These are phyloP conservation scores for Venturia canescens DNA, from an alignment of 1,140 invertebrate genomes.

Conservation along the genomic window DNA sequence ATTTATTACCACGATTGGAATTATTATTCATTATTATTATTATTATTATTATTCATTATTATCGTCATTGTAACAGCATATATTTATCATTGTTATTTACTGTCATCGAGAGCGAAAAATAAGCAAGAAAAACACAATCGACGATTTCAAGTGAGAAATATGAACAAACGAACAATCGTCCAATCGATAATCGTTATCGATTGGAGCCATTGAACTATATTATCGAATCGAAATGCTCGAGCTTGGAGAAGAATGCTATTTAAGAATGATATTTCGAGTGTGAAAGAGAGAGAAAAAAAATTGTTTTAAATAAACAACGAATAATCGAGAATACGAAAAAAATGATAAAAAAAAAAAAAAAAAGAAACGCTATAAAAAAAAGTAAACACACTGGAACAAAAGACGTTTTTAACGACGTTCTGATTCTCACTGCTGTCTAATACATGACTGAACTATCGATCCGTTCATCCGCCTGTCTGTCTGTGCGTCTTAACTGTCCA, in stretches of 20 bases:
- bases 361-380: constrained; percentile 12
- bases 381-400: constrained; percentile 31
- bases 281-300: constrained; percentile 54
- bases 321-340: constrained; percentile 63
- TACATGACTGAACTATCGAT: constrained; percentile 57
- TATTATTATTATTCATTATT: constrained; percentile 49
- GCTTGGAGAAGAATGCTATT: neutral
- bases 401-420: constrained; percentile 58
- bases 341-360: constrained; percentile 30
- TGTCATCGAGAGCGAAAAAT: constrained; percentile 45
- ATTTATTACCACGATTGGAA: constrained; percentile 48
- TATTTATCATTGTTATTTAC: constrained; percentile 61
- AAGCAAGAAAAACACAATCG: neutral
- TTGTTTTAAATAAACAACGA: constrained; percentile 75
- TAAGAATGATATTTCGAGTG: constrained; percentile 7
- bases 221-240: constrained; percentile 2
- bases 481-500: constrained; percentile 53
- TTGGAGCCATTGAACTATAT: neutral
- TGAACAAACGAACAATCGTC: constrained; percentile 9
- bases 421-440: constrained; percentile 58
- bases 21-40: constrained; percentile 57
- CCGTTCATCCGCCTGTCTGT: constrained; percentile 58
- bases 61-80: constrained; percentile 53
- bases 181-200: constrained; percentile 19
- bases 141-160: neutral